Percentiles rank a stretch among this genome's conserved stretches.
Evolutionary conservation across 1,140 invertebrate species (phyloP).

Genomic region (Bombus affinis): DNA sequence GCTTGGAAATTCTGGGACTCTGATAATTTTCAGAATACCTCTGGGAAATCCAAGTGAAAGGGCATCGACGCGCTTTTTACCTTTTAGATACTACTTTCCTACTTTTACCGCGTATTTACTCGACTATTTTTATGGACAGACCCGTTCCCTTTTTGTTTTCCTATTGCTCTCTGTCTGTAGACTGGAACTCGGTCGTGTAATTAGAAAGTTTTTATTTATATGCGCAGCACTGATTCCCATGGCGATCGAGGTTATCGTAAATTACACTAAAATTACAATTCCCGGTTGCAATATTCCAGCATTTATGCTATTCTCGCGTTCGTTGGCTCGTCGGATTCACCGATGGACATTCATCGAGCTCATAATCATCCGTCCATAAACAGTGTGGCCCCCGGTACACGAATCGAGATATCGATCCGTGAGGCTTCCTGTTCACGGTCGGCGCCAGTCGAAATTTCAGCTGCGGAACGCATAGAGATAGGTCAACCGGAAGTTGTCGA

Average conservation of each 20-base stretch:
- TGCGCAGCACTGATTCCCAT: background rate
- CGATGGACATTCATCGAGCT: slow-evolving; percentile 47
- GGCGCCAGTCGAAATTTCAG: slow-evolving; percentile 26
- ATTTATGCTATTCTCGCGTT: slow-evolving; percentile 14
- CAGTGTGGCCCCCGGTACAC: slow-evolving; percentile 22
- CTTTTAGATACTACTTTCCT: background rate
- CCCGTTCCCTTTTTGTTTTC: background rate
- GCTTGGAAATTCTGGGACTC: slow-evolving; percentile 15
- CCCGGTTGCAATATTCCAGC: slow-evolving; percentile 9
- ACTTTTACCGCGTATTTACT: background rate
- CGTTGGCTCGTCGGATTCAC: slow-evolving; percentile 24
- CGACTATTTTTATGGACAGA: background rate
- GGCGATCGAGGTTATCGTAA: slow-evolving; percentile 15
- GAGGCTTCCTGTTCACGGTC: slow-evolving; percentile 26
- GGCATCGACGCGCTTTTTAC: background rate
- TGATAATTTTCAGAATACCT: slow-evolving; percentile 43
- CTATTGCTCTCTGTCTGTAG: background rate
- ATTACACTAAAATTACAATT: slow-evolving; percentile 27
- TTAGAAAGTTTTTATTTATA: slow-evolving; percentile 12
- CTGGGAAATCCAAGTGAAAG: slow-evolving; percentile 40
- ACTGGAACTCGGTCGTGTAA: background rate
- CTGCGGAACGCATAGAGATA: slow-evolving; percentile 12
- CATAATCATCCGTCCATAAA: slow-evolving; percentile 49
- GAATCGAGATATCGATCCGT: slow-evolving; percentile 42
- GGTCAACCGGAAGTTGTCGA: slow-evolving; percentile 40